These are phyloP conservation scores for Pinctada fucata DNA, from an alignment of 2,888 invertebrate species.

Conservation along the genomic window DNA sequence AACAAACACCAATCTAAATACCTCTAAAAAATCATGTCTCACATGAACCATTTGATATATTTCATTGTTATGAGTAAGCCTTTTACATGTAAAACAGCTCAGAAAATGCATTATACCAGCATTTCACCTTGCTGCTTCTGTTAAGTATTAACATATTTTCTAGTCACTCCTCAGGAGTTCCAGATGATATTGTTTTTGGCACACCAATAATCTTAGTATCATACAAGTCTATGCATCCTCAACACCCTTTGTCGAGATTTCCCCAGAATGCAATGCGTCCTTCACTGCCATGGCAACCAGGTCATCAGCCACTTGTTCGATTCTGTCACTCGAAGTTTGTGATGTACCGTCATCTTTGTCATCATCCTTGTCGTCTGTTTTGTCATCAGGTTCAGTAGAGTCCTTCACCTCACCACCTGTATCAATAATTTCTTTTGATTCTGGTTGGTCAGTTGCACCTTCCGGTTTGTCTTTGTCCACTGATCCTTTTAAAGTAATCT, in stretches of 20 bases:
- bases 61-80: too few relatives aligned
- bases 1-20: too few relatives aligned
- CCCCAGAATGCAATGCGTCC: constrained; percentile 21
- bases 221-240: too few relatives aligned
- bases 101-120: too few relatives aligned
- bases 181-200: too few relatives aligned
- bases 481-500: neutral
- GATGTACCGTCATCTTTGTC: neutral
- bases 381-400: neutral
- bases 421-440: neutral
- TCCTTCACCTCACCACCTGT: neutral
- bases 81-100: too few relatives aligned
- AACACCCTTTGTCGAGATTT: neutral
- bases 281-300: constrained; percentile 31
- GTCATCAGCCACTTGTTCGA: constrained; percentile 24
- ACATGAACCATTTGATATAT: too few relatives aligned
- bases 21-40: too few relatives aligned
- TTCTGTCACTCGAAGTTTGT: neutral
- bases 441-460: neutral
- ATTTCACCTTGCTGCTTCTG: too few relatives aligned
- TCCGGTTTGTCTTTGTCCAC: neutral
- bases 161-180: too few relatives aligned
- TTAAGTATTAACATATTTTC: too few relatives aligned
- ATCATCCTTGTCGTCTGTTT: neutral
- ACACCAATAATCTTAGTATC: too few relatives aligned